A percentile compares a stretch with the other conserved stretches of the same genome.
Conservation (phyloP, 2,888 invertebrate species). For the Cryptus viduatorius region DNA sequence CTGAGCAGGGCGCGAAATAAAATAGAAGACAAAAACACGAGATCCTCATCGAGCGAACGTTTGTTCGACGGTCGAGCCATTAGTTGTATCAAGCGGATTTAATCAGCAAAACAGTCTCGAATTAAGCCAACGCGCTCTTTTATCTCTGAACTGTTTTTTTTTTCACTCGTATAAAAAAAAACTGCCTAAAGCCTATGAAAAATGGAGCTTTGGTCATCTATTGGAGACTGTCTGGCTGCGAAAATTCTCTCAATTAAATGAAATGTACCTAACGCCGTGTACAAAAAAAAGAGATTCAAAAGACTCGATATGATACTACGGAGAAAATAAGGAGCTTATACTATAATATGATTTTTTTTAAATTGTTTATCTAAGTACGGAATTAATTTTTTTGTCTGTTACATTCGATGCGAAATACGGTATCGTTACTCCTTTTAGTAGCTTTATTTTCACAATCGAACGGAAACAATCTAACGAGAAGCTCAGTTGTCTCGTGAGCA, state of each 20-base stretch:
- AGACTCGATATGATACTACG: slow-evolving; percentile 77
- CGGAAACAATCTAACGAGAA: slow-evolving; percentile 37
- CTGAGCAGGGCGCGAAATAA: slow-evolving; percentile 39
- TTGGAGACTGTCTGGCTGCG: slow-evolving; percentile 47
- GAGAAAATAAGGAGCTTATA: slow-evolving; percentile 76
- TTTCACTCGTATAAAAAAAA: neutral
- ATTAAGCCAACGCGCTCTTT: slow-evolving; percentile 22
- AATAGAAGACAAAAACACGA: slow-evolving; percentile 34
- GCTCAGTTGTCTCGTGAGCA: slow-evolving; percentile 36
- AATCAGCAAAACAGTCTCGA: slow-evolving; percentile 43
- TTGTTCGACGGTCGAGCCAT: slow-evolving; percentile 56
- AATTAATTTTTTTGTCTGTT: slow-evolving; percentile 61
- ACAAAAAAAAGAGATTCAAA: slow-evolving; percentile 77
- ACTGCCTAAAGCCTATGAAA: neutral
- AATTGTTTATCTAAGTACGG: slow-evolving; percentile 51
- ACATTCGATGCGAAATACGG: slow-evolving; percentile 55
- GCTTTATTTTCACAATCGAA: slow-evolving; percentile 36
- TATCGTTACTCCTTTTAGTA: slow-evolving; percentile 61
- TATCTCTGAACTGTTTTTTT: slow-evolving; percentile 28
- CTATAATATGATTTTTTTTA: slow-evolving; percentile 56
- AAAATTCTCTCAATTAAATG: slow-evolving; percentile 61
- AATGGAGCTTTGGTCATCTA: slow-evolving; percentile 31
- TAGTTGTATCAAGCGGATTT: slow-evolving; percentile 24
- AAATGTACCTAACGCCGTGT: slow-evolving; percentile 77
- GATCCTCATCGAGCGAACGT: slow-evolving; percentile 48